Evolutionary conservation across 2,113 vertebrate species (phyloP).

Genomic region (Recurvirostra avosetta): DNA sequence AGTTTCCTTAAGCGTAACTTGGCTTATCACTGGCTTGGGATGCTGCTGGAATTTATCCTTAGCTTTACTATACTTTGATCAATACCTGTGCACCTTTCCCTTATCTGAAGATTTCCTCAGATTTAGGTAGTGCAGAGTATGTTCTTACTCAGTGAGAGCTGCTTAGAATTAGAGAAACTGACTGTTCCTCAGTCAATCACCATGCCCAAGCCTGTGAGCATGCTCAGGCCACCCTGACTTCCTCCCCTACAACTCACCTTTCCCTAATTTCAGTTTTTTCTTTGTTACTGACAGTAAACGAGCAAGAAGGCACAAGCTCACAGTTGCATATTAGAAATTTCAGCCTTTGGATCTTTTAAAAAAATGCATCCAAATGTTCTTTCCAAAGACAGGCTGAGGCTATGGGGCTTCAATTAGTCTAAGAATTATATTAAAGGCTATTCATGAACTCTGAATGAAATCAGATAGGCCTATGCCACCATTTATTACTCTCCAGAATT

Average conservation of each 20-base stretch:
- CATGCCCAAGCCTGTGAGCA: not conserved
- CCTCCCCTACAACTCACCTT: not conserved
- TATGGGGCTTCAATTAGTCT: not conserved
- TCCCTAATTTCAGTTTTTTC: not conserved
- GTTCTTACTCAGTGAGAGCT: accelerated
- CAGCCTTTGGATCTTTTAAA: not conserved
- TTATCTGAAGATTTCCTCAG: not conserved
- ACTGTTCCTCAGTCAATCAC: not conserved
- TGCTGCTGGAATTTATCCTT: not conserved
- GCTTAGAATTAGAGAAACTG: not conserved
- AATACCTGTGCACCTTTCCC: not conserved
- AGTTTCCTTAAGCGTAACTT: not conserved
- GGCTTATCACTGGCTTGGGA: not conserved
- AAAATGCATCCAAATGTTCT: accelerated
- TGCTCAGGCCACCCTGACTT: not conserved
- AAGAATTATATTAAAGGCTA: not conserved
- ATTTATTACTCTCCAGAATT: not conserved
- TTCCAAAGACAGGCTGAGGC: not conserved
- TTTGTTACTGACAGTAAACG: not conserved
- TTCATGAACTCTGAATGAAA: not conserved
- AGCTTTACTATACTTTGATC: not conserved
- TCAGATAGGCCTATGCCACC: not conserved
- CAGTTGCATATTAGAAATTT: not conserved
- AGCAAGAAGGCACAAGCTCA: not conserved
- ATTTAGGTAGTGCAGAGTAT: not conserved